Evolutionary conservation across 2,888 invertebrate species (phyloP), one percentile per base, ranked within the genome.

Genomic region (Agrotis segetum): DNA sequence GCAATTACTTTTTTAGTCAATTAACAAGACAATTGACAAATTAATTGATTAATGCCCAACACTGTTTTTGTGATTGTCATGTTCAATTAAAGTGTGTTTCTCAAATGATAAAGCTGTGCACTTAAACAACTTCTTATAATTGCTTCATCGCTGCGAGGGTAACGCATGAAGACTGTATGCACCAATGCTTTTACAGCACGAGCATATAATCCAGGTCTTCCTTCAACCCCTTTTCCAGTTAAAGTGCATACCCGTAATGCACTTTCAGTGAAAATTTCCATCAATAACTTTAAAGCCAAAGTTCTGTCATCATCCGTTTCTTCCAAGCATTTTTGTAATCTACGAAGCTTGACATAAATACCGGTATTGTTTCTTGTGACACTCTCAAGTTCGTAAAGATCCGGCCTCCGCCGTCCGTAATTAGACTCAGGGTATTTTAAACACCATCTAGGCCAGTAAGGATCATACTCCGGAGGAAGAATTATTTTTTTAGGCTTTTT

Each of bases 401-500:
- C 55, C n/a, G n/a, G n/a, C n/a, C n/a, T n/a, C 29, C 4, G 0
- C 0, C 55, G 55, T 29, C 29, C 55, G 5, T 55, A 55, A 29
- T 29, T 29, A 29, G 17, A 17, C 4, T n/a, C 19, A 55, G 55
- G 59, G 19, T 59, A 59, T 40, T 59, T 40, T 16, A 59, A 59
- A 40, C 40, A 19, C 40, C 59, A 59, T 40, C 59, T 59, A 5
- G 59, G 40, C 7, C 6, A 40, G 14, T 19, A 4, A 16, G 59
- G 59, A 19, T 59, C 40, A 11, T 59, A 59, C 19, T 59, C 59
- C 17, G 55, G 59, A 40, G 59, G 59, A 44, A 40, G 16, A 59
- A 5, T 29, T 29, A 29, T 29, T 55, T 55, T 29, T 29, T 55
- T 55, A 9, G 40, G 19, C 5, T 34, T 53, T 16, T 7, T 3